A percentile compares a stretch with the other conserved stretches of the same genome.
Conservation (phyloP, 2,888 invertebrate species). For the Cheilosia vulpina region DNA sequence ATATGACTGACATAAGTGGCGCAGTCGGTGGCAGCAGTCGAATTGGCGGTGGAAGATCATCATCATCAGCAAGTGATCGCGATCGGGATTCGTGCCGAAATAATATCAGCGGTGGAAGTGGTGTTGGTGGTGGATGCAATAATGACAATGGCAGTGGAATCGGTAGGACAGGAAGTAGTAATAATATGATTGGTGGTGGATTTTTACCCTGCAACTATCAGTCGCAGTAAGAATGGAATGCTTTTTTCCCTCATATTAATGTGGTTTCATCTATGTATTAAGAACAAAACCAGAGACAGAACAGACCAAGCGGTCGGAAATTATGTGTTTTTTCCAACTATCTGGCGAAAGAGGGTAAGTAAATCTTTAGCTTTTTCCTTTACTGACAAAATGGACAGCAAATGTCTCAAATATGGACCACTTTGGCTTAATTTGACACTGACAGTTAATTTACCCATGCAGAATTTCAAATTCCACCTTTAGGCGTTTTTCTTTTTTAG, state of each 20-base stretch:
- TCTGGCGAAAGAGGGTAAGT: too few relatives aligned
- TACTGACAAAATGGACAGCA: too few relatives aligned
- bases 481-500: too few relatives aligned
- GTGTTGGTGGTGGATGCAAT: slow-evolving; percentile 45
- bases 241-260: not conserved
- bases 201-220: slow-evolving; percentile 77
- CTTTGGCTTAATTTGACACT: too few relatives aligned
- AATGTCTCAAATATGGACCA: too few relatives aligned
- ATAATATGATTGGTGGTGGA: slow-evolving; percentile 75
- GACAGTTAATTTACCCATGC: too few relatives aligned
- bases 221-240: slow-evolving; percentile 77
- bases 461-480: too few relatives aligned
- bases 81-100: slow-evolving; percentile 51
- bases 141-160: slow-evolving; percentile 54
- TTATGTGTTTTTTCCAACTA: too few relatives aligned
- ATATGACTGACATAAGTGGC: slow-evolving; percentile 33
- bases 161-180: slow-evolving; percentile 61
- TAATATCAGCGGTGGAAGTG: slow-evolving; percentile 41
- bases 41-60: slow-evolving; percentile 29
- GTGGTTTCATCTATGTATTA: not conserved
- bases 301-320: not conserved
- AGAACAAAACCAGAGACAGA: not conserved
- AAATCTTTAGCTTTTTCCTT: too few relatives aligned
- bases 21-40: slow-evolving; percentile 36
- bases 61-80: slow-evolving; percentile 53